Evolutionary conservation across 2,113 vertebrate species (phyloP).

Genomic region (Leucopsar rothschildi): DNA sequence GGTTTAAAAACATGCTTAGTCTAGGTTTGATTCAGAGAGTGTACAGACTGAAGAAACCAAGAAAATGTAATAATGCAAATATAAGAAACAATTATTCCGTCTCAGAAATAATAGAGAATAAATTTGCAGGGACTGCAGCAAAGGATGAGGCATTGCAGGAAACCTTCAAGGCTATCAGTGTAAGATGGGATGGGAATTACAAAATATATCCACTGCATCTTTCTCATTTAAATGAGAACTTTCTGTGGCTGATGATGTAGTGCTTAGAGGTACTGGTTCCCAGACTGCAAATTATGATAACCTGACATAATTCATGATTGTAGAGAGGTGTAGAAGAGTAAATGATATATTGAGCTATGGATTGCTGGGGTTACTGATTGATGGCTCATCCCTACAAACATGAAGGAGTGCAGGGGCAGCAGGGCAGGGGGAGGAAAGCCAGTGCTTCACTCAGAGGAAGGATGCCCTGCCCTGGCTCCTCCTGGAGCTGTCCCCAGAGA

Average conservation of each 20-base stretch:
- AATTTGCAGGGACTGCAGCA: constrained; percentile 11
- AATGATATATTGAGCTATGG: background rate
- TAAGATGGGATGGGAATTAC: background rate
- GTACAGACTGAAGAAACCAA: background rate
- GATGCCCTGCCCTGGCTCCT: background rate
- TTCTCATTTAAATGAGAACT: constrained; percentile 17
- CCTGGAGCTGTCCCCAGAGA: background rate
- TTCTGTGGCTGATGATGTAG: background rate
- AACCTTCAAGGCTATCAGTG: constrained; percentile 7
- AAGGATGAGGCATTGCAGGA: constrained; percentile 8
- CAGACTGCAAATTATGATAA: background rate
- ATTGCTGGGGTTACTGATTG: background rate
- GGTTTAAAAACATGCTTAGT: constrained; percentile 16
- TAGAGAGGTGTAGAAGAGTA: background rate
- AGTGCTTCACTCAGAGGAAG: background rate
- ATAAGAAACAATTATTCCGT: constrained; percentile 40
- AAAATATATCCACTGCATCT: constrained; percentile 10
- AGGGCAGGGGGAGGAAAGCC: background rate
- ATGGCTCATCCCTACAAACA: background rate
- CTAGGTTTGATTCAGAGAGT: constrained; percentile 13
- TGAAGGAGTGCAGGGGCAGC: background rate
- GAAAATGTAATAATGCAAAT: constrained; percentile 42
- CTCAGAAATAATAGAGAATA: constrained; percentile 9
- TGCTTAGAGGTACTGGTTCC: background rate
- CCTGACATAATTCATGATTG: background rate